Base-by-base conservation (phyloP, 1,140 invertebrate species). In the Rhagoletis zephyria region DNA sequence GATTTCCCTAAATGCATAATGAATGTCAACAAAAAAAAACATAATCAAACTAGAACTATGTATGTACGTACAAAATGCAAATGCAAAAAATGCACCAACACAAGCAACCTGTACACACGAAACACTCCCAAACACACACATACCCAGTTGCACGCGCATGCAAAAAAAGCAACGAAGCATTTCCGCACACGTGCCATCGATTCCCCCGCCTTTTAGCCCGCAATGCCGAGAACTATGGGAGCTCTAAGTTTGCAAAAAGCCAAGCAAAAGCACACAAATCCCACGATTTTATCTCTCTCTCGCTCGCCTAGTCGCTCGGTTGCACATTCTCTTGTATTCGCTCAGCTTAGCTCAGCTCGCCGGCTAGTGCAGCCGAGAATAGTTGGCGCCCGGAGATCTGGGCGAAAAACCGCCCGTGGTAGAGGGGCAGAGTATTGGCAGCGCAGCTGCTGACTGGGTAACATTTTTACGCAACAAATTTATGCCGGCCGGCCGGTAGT, bases 181-280 rank as follows among this genome's bases (percentile, higher is more conserved):
- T 81, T n/a, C 42, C 45, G 74, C 56, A 81, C 74, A 81, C 74
- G 74, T 81, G 74, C 74, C 74, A 81, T 81, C 74, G 74, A 81
- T 81, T n/a, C 51, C 48, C n/a, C 48, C 45, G 51, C 74, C 45
- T 48, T 81, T 81, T 81, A n/a, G 42, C 74, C 74, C 74, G 48
- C 45, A 51, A 51, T 42, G 7, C 14, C 48, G 74, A 3, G n/a
- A 16, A 9, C 16, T 5, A 3, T 19, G 74, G 48, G 6, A 2
- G 56, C 45, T 45, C 16, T 48, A 81, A 81, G 3, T 81, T 19
- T 81, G 48, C 74, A 56, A 81, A 77, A 81, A 42, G 14, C 45
- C 45, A 74, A 74, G n/a, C 70, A 45, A 48, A 74, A 81, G 48
- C 74, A 56, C 45, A 51, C n/a, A 59, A 51, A 42, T 51, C 7